A percentile compares a stretch with the other conserved stretches of the same genome.
Conservation (phyloP, 2,113 vertebrate genomes). For the Chrysochloris asiatica region DNA sequence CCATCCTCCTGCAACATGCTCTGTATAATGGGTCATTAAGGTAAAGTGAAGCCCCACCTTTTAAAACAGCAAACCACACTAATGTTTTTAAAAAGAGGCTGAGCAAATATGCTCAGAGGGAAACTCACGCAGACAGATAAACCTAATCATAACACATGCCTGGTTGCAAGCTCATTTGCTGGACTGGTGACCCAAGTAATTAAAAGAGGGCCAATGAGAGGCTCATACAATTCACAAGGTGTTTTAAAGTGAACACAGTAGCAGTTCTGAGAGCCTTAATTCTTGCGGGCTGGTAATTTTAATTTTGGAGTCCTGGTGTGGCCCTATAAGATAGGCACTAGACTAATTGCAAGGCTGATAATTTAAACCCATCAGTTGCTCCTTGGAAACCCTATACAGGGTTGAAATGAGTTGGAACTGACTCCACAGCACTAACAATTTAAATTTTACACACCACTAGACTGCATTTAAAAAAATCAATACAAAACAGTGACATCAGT, state of each 20-base stretch:
- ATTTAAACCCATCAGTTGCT: no score
- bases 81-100: neutral
- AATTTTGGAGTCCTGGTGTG: no score
- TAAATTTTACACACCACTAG: neutral
- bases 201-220: neutral
- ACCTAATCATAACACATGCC: no score
- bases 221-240: neutral
- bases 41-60: neutral
- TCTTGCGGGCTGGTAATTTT: slow-evolving; percentile 27
- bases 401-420: no score
- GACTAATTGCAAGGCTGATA: no score
- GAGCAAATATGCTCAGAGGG: neutral
- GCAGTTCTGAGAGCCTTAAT: neutral
- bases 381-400: no score
- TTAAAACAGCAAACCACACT: neutral
- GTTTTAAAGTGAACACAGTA: neutral
- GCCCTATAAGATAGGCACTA: no score
- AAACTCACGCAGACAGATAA: neutral
- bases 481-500: neutral
- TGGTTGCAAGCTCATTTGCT: slow-evolving; percentile 16
- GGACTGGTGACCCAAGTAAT: neutral
- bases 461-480: neutral
- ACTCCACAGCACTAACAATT: no score
- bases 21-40: neutral
- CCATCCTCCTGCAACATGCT: neutral